Evolutionary conservation across 1,140 invertebrate genomes (phyloP), one percentile per base, ranked within the genome.

Genomic region (Drosophila santomea): DNA sequence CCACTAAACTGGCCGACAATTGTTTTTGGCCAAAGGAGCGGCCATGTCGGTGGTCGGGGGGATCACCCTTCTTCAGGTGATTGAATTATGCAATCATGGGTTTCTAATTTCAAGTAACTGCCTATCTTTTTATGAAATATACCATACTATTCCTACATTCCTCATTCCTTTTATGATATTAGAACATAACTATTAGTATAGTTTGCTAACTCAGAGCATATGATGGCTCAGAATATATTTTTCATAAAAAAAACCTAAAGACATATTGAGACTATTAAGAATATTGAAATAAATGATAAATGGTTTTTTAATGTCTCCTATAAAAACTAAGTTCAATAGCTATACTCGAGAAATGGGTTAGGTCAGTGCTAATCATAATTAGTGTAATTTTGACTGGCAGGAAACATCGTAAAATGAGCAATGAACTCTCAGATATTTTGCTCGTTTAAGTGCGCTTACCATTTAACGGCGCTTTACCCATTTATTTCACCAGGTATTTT

Each of bases 1-100:
- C 63, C 45, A 28, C 54, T 56, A 59, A 74, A 58, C 73, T 47
- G 17, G 76, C 58, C 57, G 50, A 44, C 58, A 38, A 66, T 36
- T 38, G 51, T 58, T 28, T 50, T 71, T 48, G 12, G 32, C 15
- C 12, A 7, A 5, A 38, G 11, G 50, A 5, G 38, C 11, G 38
- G 35, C 39, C 10, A 17, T 4, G 60, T 28, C 14, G 54, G 38
- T 8, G 11, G 2, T 17, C 3, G n/a, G 20, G 11, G 55, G n/a
- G 35, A 17, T 2, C 4, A 32, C 25, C 68, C 68, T 71, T 35
- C 68, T 71, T 35, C 2, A n/a, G 44, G 8, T 39, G 12, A 50
- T 36, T 2, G 20, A 23, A 36, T 72, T 72, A 71, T 48, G 64
- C 51, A 72, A 72, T 71, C 44, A 10, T 10, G 7, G 17, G 14